These are phyloP conservation scores for Plotosus lineatus DNA, from an alignment of 2,113 vertebrate genomes.

Conservation along the genomic window DNA sequence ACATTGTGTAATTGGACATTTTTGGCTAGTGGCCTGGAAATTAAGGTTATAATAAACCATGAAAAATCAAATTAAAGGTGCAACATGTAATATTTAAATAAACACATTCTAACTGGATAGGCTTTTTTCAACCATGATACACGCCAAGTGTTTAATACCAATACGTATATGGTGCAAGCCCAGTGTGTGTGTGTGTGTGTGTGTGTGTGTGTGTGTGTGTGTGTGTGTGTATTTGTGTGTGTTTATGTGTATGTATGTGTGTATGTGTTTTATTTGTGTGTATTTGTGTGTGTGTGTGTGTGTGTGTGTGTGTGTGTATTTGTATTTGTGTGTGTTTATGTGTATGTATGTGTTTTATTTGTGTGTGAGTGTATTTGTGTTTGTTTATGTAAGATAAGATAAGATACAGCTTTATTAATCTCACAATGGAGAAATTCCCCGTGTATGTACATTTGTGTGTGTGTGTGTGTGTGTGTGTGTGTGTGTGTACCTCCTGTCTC, in stretches of 20 bases:
- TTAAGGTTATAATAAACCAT: neutral
- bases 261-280: too few relatives aligned
- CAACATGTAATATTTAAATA: neutral
- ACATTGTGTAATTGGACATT: neutral
- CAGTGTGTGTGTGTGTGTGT: neutral
- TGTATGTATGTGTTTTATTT: neutral
- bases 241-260: neutral
- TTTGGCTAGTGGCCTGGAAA: neutral
- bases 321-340: neutral
- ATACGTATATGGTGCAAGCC: neutral
- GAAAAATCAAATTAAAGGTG: neutral
- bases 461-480: neutral
- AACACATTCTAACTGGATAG: neutral
- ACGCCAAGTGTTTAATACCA: neutral
- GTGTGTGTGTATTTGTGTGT: neutral
- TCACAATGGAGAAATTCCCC: too few relatives aligned
- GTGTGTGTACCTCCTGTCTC: conserved; percentile 61
- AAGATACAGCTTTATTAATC: too few relatives aligned
- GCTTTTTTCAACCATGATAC: neutral
- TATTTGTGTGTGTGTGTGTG: neutral
- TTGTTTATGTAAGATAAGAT: too few relatives aligned
- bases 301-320: conserved; percentile 1
- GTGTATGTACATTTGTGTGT: too few relatives aligned
- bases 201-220: conserved; percentile 5
- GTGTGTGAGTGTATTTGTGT: neutral